These are phyloP conservation scores for Drosophila guanche DNA, from an alignment of 1,140 invertebrate genomes.

Conservation along the genomic window DNA sequence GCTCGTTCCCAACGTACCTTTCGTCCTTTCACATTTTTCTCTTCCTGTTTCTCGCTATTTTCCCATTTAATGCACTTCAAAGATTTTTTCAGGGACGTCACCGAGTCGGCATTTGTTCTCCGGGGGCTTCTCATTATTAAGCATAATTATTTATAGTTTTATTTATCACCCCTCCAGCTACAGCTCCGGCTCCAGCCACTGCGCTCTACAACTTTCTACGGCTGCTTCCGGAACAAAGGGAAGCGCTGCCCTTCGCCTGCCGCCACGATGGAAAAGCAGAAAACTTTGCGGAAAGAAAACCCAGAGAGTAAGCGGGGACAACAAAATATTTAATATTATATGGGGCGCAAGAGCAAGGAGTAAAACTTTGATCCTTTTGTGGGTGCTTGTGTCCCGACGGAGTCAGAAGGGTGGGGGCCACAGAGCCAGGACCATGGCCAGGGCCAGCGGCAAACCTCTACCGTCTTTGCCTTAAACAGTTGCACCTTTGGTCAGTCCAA, in stretches of 20 bases:
- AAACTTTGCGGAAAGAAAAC: slow-evolving; percentile 1
- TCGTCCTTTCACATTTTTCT: not conserved
- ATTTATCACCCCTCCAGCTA: slow-evolving; percentile 44
- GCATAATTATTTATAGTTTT: slow-evolving; percentile 68
- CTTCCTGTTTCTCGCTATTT: not conserved
- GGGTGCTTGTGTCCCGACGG: slow-evolving; percentile 16
- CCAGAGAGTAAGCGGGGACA: not conserved
- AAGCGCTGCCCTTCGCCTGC: not conserved
- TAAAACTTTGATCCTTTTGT: slow-evolving; percentile 56
- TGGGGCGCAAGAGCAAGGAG: slow-evolving; percentile 25
- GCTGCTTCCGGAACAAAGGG: slow-evolving; percentile 15
- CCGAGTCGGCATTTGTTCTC: not conserved
- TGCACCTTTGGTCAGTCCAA: slow-evolving; percentile 40
- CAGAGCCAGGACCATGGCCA: no score
- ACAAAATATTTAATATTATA: slow-evolving; percentile 64
- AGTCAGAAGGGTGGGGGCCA: slow-evolving; percentile 3
- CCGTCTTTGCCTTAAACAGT: slow-evolving; percentile 39
- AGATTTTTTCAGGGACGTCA: slow-evolving; percentile 1
- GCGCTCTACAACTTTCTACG: slow-evolving; percentile 27
- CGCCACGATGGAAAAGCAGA: not conserved
- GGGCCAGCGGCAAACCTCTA: no score
- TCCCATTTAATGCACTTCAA: slow-evolving; percentile 1
- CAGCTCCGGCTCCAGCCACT: no score
- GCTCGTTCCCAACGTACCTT: not conserved
- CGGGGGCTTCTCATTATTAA: slow-evolving; percentile 52